These are phyloP conservation scores for Tragelaphus buxtoni DNA, from an alignment of 2,113 vertebrate species.

Conservation along the genomic window DNA sequence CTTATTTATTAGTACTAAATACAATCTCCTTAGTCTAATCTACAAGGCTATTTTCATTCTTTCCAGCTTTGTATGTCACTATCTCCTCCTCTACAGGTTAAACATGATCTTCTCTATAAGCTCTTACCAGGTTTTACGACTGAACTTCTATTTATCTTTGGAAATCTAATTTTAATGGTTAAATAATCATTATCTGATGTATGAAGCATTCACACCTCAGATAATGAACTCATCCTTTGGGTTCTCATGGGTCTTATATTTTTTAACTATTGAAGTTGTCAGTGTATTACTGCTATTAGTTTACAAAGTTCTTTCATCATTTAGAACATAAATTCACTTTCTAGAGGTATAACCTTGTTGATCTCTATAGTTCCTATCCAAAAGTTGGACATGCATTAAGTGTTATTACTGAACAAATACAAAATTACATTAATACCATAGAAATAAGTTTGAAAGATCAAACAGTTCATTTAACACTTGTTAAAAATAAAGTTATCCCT, in stretches of 20 bases:
- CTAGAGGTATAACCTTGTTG: not conserved
- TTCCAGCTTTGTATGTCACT: not conserved
- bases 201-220: not conserved
- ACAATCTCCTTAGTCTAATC: not conserved
- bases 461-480: not conserved
- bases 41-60: not conserved
- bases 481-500: not conserved
- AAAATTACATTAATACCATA: not conserved
- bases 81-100: not conserved
- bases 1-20: not conserved
- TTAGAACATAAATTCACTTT: not conserved
- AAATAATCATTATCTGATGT: not conserved
- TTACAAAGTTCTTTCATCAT: not conserved
- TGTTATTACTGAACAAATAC: not conserved
- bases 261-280: not conserved
- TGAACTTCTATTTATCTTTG: not conserved
- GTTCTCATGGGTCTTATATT: not conserved
- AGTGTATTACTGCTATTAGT: not conserved
- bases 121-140: not conserved
- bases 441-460: not conserved
- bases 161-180: not conserved
- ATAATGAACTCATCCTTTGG: not conserved
- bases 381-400: not conserved
- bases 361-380: not conserved
- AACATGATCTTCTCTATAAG: not conserved